Evolutionary conservation across 2,113 vertebrate genomes (phyloP).

Genomic region (Callionymus lyra): DNA sequence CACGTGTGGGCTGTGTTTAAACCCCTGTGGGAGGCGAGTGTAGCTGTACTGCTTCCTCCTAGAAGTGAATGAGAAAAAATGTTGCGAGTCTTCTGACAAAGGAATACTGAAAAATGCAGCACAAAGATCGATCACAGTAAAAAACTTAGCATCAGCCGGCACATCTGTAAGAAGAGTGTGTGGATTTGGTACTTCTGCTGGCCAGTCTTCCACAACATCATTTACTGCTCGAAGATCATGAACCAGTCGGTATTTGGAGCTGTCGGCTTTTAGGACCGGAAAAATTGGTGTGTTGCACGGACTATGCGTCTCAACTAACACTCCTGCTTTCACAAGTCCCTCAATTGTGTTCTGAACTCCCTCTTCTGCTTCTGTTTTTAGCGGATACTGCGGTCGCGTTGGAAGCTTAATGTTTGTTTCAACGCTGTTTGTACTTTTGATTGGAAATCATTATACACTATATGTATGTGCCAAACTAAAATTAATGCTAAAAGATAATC

Average conservation of each 20-base stretch:
- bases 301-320: background rate
- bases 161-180: too few relatives aligned
- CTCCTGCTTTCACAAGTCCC: background rate
- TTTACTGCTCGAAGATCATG: background rate
- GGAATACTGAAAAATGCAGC: background rate
- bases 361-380: too few relatives aligned
- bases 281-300: background rate
- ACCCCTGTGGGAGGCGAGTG: too few relatives aligned
- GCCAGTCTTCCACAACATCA: too few relatives aligned
- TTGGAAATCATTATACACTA: too few relatives aligned
- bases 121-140: background rate
- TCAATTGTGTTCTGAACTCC: too few relatives aligned
- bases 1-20: too few relatives aligned
- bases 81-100: background rate
- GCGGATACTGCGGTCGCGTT: background rate
- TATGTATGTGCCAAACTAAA: too few relatives aligned
- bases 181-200: too few relatives aligned
- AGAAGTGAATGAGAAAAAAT: background rate
- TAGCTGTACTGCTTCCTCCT: background rate
- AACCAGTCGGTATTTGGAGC: background rate
- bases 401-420: background rate
- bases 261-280: background rate
- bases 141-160: background rate
- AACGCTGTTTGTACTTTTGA: background rate
- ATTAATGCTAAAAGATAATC: too few relatives aligned